A percentile compares a stretch with the other conserved stretches of the same genome.
phyloP scores from a whole-genome alignment of 2,888 invertebrate species.

The Ophioninae sp. region DNA sequence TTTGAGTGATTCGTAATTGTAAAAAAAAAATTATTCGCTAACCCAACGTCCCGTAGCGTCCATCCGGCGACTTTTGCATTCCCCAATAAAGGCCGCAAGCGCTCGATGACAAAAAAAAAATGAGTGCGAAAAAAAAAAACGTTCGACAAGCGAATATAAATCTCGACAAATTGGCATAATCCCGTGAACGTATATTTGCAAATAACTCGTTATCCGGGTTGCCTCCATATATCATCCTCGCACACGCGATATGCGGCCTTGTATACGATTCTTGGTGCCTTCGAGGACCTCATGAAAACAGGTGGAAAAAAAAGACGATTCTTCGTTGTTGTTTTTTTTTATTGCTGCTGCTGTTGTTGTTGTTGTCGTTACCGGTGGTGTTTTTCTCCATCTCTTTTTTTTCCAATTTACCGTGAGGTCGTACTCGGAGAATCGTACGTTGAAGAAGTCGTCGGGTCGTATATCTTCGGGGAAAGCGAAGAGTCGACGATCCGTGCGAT shows the following conservation, averaged over 20 bases:
- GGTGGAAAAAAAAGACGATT: background rate
- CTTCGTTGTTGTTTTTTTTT: no score
- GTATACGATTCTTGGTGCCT: background rate
- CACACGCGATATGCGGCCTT: background rate
- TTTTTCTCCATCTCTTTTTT: background rate
- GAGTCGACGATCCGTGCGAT: slow-evolving; percentile 34
- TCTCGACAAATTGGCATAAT: slow-evolving; percentile 13
- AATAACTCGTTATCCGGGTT: slow-evolving; percentile 7
- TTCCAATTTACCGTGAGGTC: background rate
- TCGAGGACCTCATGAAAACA: background rate
- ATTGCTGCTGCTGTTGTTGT: background rate
- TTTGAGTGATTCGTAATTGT: no score
- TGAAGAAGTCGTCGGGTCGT: slow-evolving; percentile 14
- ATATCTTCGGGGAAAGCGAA: slow-evolving; percentile 13
- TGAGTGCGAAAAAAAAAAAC: background rate
- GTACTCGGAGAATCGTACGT: slow-evolving; percentile 26
- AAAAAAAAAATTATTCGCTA: no score
- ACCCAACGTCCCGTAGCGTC: no score
- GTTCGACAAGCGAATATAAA: background rate
- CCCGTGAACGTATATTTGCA: background rate
- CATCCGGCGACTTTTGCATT: background rate
- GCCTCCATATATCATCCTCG: background rate
- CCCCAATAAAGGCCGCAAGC: background rate
- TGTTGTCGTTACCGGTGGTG: background rate
- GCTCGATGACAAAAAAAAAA: background rate